Percentiles rank a stretch among this genome's conserved stretches.
These are phyloP conservation scores for Athalia rosae DNA, from an alignment of 2,888 invertebrate species.

Conservation along the genomic window DNA sequence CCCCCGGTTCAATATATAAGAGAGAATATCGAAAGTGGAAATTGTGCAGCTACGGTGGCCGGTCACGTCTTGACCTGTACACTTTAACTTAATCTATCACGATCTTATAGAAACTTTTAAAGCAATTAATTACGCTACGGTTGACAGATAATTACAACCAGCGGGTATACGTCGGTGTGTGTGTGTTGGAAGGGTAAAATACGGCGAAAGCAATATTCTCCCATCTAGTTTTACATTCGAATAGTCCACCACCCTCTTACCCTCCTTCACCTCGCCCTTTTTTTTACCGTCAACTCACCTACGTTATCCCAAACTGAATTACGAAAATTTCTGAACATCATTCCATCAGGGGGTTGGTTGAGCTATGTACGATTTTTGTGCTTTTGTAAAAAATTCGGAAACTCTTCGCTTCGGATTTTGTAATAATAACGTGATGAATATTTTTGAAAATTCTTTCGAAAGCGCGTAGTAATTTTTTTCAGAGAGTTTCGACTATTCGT, in stretches of 20 bases:
- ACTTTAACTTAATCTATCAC: conserved; percentile 33
- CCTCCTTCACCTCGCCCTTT: no score
- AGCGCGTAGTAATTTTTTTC: no score
- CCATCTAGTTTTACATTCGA: background rate
- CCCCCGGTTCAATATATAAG: background rate
- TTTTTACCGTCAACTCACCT: no score
- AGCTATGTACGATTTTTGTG: no score
- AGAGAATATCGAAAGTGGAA: conserved; percentile 5
- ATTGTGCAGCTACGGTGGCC: background rate
- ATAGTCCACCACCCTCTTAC: background rate
- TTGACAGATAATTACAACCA: conserved; percentile 37
- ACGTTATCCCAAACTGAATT: no score
- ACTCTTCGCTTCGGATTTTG: no score
- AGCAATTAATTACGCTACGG: conserved; percentile 32
- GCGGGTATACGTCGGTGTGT: background rate
- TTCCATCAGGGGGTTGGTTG: no score
- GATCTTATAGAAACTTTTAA: conserved; percentile 22
- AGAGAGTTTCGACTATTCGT: no score
- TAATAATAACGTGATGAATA: no score
- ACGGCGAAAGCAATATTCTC: background rate
- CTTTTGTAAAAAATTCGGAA: no score
- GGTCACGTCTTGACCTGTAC: conserved; percentile 33
- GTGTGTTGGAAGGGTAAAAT: background rate
- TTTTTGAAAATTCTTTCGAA: no score
- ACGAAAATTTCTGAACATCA: no score